Conservation (phyloP, 2,888 invertebrate species). For the Copidosoma aretas region DNA sequence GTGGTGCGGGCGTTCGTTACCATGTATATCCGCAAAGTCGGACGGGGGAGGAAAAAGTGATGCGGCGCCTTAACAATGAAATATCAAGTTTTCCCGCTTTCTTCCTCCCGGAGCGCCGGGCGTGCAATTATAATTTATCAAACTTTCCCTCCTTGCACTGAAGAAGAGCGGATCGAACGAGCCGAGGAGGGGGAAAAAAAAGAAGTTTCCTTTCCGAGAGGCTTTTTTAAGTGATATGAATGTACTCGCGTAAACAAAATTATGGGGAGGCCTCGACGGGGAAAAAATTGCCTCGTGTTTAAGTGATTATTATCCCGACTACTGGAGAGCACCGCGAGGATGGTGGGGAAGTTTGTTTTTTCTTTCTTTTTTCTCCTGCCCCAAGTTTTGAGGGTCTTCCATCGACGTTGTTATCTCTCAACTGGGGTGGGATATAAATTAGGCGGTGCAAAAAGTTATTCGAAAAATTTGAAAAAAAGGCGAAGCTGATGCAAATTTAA, state of each 20-base stretch:
- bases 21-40: slow-evolving; percentile 18
- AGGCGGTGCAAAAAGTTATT: no score
- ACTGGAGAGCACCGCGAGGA: background rate
- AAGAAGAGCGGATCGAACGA: background rate
- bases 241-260: slow-evolving; percentile 38
- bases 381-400: no score
- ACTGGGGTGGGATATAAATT: no score
- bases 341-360: background rate
- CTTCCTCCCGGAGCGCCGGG: slow-evolving; percentile 2
- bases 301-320: slow-evolving; percentile 28
- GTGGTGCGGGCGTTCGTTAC: slow-evolving; percentile 17
- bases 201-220: slow-evolving; percentile 34
- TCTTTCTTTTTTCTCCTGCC: background rate
- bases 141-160: slow-evolving; percentile 14
- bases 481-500: no score
- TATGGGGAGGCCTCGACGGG: slow-evolving; percentile 13
- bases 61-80: slow-evolving; percentile 38
- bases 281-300: slow-evolving; percentile 19
- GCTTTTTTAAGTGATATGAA: slow-evolving; percentile 39
- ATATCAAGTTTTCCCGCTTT: slow-evolving; percentile 38
- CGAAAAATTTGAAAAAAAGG: no score
- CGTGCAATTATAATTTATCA: slow-evolving; percentile 40
- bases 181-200: background rate
- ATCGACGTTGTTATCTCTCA: no score
- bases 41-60: slow-evolving; percentile 28